Conservation (phyloP, 2,888 invertebrate species). For the Stenotaenia linearis region DNA sequence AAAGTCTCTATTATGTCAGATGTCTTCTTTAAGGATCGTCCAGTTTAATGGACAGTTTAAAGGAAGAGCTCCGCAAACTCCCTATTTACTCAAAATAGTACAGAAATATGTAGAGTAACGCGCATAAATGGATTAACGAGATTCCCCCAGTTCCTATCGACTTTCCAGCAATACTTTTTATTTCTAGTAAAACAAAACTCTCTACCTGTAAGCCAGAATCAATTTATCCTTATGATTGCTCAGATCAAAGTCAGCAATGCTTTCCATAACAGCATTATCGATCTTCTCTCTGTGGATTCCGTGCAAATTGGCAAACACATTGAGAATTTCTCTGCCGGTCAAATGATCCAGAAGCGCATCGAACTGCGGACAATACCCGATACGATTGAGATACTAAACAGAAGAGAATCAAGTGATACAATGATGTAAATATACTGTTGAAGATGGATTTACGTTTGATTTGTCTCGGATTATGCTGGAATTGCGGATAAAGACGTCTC, state of each 20-base stretch:
- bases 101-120: too few relatives aligned
- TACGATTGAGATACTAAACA: slow-evolving; percentile 60
- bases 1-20: too few relatives aligned
- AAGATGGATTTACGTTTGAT: background rate
- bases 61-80: too few relatives aligned
- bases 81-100: too few relatives aligned
- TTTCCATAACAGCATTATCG: slow-evolving; percentile 38
- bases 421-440: background rate
- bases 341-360: slow-evolving; percentile 66
- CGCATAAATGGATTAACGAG: too few relatives aligned
- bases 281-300: slow-evolving; percentile 52
- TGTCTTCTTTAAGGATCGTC: too few relatives aligned
- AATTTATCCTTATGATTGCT: slow-evolving; percentile 43
- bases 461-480: slow-evolving; percentile 40
- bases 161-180: background rate
- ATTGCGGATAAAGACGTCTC: slow-evolving; percentile 46
- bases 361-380: slow-evolving; percentile 89
- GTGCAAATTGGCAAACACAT: slow-evolving; percentile 59
- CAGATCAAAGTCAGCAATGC: slow-evolving; percentile 40
- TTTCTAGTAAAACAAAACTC: background rate
- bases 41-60: too few relatives aligned
- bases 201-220: slow-evolving; percentile 42
- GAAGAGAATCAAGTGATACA: background rate
- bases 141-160: too few relatives aligned
- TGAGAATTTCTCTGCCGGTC: slow-evolving; percentile 63